phyloP scores from a whole-genome alignment of 23 tunicate genomes.

The Corella eumyota region DNA sequence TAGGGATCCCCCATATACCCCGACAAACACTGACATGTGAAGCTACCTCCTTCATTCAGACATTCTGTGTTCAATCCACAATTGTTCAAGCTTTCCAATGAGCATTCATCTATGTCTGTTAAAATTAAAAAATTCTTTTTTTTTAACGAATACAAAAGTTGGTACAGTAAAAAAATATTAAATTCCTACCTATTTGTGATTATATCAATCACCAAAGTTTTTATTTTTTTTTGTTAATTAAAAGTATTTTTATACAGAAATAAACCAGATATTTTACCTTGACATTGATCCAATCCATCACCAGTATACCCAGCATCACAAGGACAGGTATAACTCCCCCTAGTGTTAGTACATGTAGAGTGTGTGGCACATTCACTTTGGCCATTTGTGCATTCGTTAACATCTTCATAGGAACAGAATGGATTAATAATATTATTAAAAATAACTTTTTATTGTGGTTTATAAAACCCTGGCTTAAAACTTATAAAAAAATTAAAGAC shows the following conservation, averaged over 20 bases:
- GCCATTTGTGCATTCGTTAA: conserved; percentile 27
- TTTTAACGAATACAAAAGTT: no score
- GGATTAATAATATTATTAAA: neutral
- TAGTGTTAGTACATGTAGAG: conserved; percentile 24
- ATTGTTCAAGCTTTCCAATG: neutral
- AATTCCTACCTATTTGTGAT: no score
- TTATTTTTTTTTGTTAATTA: neutral
- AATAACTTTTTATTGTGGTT: neutral
- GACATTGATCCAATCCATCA: conserved; percentile 4
- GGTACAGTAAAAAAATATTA: no score
- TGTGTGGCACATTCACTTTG: conserved; percentile 20
- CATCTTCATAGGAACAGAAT: conserved; percentile 6
- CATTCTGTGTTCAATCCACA: conserved; percentile 23
- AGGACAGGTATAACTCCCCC: conserved; percentile 15
- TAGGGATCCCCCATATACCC: conserved; percentile 42
- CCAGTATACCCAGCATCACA: conserved; percentile 35
- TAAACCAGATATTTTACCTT: conserved; percentile 8
- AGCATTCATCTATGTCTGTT: conserved; percentile 35
- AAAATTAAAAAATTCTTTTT: no score
- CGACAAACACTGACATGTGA: conserved; percentile 11
- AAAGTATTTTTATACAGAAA: neutral
- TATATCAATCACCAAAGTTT: neutral
- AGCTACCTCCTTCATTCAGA: conserved; percentile 12
- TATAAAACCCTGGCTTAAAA: neutral
- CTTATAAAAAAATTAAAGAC: neutral